Evolutionary conservation across 2,113 vertebrate species (phyloP).

Genomic region (Cyprinus carpio): DNA sequence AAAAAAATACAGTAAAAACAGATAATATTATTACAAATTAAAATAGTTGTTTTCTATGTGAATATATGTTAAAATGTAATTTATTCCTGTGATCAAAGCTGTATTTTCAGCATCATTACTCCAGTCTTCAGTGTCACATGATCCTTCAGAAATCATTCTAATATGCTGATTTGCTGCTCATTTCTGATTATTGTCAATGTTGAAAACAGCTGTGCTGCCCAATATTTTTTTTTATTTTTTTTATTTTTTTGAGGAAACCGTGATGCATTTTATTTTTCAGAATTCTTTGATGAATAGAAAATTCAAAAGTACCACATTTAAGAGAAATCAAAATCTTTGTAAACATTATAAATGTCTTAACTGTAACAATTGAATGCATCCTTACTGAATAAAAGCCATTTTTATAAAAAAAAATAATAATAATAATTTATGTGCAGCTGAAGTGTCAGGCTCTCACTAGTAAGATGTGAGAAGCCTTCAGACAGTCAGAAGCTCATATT

Average conservation of each 20-base stretch:
- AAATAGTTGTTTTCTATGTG: background rate
- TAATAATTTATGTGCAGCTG: background rate
- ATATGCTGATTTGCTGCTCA: too few species aligned
- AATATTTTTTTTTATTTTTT: too few species aligned
- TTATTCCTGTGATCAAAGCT: background rate
- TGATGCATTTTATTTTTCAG: background rate
- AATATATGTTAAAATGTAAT: background rate
- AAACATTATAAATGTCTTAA: too few species aligned
- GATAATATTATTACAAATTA: background rate
- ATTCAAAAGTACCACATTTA: too few species aligned
- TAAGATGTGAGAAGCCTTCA: background rate
- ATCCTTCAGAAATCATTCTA: background rate
- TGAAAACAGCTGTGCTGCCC: background rate
- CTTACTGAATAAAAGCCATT: background rate
- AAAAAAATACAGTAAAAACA: background rate
- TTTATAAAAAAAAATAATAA: too few species aligned
- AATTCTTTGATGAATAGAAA: background rate
- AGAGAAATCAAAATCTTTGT: too few species aligned
- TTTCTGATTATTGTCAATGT: too few species aligned
- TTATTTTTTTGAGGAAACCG: background rate
- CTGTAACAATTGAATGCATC: background rate
- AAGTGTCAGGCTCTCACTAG: background rate
- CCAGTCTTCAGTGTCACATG: background rate
- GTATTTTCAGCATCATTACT: background rate
- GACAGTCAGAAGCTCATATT: background rate